Base-by-base conservation (phyloP, 1,140 invertebrate species). In the Brachionus calyciflorus region DNA sequence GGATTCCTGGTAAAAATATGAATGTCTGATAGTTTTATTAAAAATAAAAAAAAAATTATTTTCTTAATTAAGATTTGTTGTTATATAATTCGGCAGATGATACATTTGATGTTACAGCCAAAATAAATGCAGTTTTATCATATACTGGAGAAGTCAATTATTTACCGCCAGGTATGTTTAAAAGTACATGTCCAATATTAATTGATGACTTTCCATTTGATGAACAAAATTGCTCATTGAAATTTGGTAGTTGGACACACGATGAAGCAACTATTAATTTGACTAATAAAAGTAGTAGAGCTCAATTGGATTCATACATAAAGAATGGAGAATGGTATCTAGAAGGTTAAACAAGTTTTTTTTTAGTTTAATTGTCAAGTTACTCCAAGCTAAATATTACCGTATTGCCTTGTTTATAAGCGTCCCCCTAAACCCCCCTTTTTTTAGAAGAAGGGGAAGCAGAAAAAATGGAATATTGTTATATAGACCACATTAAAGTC, bases 141-240 rank as follows among this genome's bases (percentile, higher is more conserved):
- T 91, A 93, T 83, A 96, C 94, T 85, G 96, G 96, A 14, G 92
- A 92, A 85, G 94, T 98, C 37, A 87, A 91, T 46, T 98, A 95
- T 95, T 94, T 96, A 82, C 95, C 95, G 33, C 94, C 94, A 51
- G 96, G 96, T 4, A 98, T 99, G 82, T 98, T 97, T 84, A 98
- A 98, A 84, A 96, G 94, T 14, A 97, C 94, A 6, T 99, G 96
- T 78, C 80, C 79, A 48, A 85, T 85, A 75, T 93, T 98, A 83
- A 96, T 96, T 33, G 81, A 80, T 37, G 80, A 82, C 73, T 85
- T 85, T 79, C 84, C 84, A 1, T 85, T 84, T 79, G 84, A 85
- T 76, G 78, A 81, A 6, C 84, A 85, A 78, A 80, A 60, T 24
- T 85, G 84, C 70, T 75, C 80, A 12, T 78, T 85, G 55, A 85